Conservation (phyloP, 2,113 vertebrate genomes). For the Sinosuthora webbiana region DNA sequence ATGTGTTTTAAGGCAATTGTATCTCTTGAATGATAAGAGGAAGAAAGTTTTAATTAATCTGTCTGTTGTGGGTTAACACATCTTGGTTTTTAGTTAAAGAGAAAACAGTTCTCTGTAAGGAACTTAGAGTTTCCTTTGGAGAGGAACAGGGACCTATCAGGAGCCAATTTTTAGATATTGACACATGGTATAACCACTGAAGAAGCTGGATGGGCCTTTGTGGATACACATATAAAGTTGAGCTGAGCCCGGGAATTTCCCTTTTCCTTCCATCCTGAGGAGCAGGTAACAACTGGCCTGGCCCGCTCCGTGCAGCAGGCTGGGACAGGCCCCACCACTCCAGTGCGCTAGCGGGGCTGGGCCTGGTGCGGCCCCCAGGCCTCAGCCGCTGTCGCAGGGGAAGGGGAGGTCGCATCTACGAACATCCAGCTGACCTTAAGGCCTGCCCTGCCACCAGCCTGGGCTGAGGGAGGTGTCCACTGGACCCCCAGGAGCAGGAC, state of each 20-base stretch:
- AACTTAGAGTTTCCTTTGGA: background rate
- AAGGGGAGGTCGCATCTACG: background rate
- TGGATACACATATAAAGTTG: background rate
- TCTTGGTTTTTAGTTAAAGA: background rate
- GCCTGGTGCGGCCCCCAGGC: too few species aligned
- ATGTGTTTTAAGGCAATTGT: background rate
- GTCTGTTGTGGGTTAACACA: background rate
- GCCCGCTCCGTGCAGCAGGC: background rate
- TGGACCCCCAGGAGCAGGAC: background rate
- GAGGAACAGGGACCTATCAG: background rate
- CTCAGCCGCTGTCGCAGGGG: background rate
- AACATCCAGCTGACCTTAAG: background rate
- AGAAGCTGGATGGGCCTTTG: background rate
- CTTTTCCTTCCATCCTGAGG: background rate
- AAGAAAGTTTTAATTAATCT: background rate
- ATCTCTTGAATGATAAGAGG: background rate
- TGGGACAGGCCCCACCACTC: too few species aligned
- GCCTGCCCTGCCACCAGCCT: background rate
- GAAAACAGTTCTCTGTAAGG: background rate
- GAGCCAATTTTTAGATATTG: background rate
- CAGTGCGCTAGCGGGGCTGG: too few species aligned
- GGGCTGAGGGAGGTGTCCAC: background rate
- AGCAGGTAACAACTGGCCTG: background rate
- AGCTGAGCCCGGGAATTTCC: background rate
- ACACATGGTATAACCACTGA: background rate